Evolutionary conservation across 2,113 vertebrate species (phyloP).

Genomic region (Pithys albifrons): DNA sequence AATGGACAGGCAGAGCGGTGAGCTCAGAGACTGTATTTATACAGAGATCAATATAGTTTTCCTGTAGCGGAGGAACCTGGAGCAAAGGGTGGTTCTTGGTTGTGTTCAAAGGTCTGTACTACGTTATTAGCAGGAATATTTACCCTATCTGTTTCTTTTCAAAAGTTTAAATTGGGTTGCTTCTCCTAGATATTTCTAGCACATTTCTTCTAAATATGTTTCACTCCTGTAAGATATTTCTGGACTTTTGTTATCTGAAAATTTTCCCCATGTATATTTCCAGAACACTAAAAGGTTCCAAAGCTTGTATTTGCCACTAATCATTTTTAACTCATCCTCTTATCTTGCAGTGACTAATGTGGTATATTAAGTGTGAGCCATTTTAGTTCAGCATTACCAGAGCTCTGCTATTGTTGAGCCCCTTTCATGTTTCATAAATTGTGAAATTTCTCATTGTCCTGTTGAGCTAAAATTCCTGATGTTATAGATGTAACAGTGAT

Average conservation of each 20-base stretch:
- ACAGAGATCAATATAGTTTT: neutral
- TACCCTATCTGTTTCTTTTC: neutral
- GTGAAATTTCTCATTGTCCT: neutral
- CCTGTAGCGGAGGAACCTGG: neutral
- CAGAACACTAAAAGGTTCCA: neutral
- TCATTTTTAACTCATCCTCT: neutral
- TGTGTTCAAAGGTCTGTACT: neutral
- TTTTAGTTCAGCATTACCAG: neutral
- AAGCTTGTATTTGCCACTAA: neutral
- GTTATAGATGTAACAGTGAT: neutral
- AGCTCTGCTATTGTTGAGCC: neutral
- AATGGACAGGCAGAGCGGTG: neutral
- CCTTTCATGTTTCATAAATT: neutral
- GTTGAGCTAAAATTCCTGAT: neutral
- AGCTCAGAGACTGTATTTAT: neutral
- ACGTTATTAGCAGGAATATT: neutral
- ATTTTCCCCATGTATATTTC: neutral
- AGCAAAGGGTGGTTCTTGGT: accelerated
- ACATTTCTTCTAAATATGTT: neutral
- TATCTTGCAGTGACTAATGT: neutral
- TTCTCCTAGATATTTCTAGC: neutral
- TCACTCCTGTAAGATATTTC: neutral
- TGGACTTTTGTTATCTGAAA: neutral
- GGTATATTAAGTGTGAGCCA: neutral
- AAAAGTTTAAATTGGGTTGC: neutral